A percentile compares a stretch with the other conserved stretches of the same genome.
These are phyloP conservation scores for Euura saliciscinereae DNA, from an alignment of 1,140 invertebrate species.

Conservation along the genomic window DNA sequence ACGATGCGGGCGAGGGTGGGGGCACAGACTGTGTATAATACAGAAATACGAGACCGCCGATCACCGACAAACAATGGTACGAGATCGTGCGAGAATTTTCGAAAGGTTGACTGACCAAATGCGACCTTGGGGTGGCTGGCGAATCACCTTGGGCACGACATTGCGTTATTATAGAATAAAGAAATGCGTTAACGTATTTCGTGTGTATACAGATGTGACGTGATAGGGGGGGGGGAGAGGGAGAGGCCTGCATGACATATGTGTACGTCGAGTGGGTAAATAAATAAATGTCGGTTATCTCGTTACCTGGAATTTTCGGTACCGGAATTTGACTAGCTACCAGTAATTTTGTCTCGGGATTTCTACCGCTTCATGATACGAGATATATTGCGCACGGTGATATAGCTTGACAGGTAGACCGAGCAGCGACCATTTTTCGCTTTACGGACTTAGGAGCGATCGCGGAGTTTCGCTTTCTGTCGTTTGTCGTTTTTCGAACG, in stretches of 20 bases:
- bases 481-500: too few species aligned
- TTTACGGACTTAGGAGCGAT: conserved; percentile 26
- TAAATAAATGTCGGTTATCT: too few species aligned
- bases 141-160: conserved; percentile 22
- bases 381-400: conserved; percentile 1
- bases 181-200: conserved; percentile 2
- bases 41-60: background rate
- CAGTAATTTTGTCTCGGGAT: conserved; percentile 27
- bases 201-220: background rate
- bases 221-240: too few species aligned
- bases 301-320: conserved; percentile 33
- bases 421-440: conserved; percentile 41
- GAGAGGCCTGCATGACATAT: too few species aligned
- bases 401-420: conserved; percentile 42
- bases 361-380: conserved; percentile 28
- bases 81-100: background rate
- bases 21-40: conserved; percentile 13
- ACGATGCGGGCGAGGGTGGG: background rate
- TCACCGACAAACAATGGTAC: too few species aligned
- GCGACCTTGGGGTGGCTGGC: conserved; percentile 29
- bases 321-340: conserved; percentile 17
- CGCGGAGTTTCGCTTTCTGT: conserved; percentile 1
- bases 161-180: too few species aligned
- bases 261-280: too few species aligned
- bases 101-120: conserved; percentile 30